These are phyloP conservation scores for Cabera pusaria DNA, from an alignment of 2,888 invertebrate species.

Conservation along the genomic window DNA sequence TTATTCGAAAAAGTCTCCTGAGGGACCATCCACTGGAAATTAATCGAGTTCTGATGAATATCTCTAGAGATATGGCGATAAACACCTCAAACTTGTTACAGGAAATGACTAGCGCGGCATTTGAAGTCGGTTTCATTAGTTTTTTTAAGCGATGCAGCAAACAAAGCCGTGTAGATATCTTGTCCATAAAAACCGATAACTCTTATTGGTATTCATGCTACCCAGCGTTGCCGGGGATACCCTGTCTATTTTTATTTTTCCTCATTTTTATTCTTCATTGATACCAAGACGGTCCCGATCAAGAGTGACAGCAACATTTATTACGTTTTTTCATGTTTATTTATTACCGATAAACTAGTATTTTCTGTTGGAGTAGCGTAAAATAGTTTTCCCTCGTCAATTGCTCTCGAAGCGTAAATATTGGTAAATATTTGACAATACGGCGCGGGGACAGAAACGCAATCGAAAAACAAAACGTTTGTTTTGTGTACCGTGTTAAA, in stretches of 20 bases:
- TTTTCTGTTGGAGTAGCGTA: slow-evolving; percentile 41
- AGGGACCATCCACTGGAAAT: no score
- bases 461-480: slow-evolving; percentile 35
- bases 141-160: no score
- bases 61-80: no score
- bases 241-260: slow-evolving; percentile 24
- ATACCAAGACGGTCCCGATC: slow-evolving; percentile 20
- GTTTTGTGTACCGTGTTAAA: slow-evolving; percentile 12
- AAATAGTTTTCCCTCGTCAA: slow-evolving; percentile 60
- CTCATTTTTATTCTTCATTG: slow-evolving; percentile 22
- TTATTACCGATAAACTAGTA: slow-evolving; percentile 43
- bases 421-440: slow-evolving; percentile 61
- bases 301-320: slow-evolving; percentile 30
- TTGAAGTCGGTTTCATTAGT: no score
- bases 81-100: no score
- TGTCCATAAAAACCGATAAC: slow-evolving; percentile 15
- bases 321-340: slow-evolving; percentile 41
- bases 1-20: no score
- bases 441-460: slow-evolving; percentile 32
- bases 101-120: no score
- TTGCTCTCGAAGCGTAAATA: slow-evolving; percentile 49
- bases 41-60: no score
- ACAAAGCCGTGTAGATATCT: no score
- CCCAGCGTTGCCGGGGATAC: slow-evolving; percentile 8
- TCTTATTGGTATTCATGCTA: slow-evolving; percentile 23